Evolutionary conservation across 1,140 invertebrate genomes (phyloP), one percentile per base, ranked within the genome.

Genomic region (Helicoverpa zea): DNA sequence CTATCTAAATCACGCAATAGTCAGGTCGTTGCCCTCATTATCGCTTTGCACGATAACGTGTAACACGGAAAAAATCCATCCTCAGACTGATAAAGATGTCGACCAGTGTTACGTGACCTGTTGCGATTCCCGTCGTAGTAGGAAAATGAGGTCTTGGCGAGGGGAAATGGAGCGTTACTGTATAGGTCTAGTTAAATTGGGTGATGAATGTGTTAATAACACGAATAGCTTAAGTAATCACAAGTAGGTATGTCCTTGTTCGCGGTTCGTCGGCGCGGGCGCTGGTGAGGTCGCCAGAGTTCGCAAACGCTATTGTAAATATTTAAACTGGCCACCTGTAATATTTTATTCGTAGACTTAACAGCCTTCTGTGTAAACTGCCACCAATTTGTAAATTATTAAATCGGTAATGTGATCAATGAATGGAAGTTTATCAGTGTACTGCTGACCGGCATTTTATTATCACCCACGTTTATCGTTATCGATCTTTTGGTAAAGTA

Each of bases 1-100:
- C 68, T 87, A 85, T 87, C 87, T 89, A 86, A 86, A 88, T 90
- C 91, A 93, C 88, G 90, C 88, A 90, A 90, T 84, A 83, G 74
- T 77, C 74, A 85, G 92, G 90, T 93, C 92, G 86, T 89, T 90
- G 91, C 83, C 87, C 92, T 87, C 88, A 89, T 91, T 93, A 94
- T 94, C 92, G 81, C 80, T 83, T 88, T 89, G 88, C 81, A 85
- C 86, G 93, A 93, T 94, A 92, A 90, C 87, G 86, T 88, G 87
- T 81, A 86, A 88, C 81, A 92, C 90, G 92, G 91, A 93, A 94
- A 88, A 93, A 92, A 93, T 87, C 89, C 89, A 89, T 91, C 83
- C 73, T 90, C 84, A 83, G 83, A 80, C 75, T 89, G 90, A 93
- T 93, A 90, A 89, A 86, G 64, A 75, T 72, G 83, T 56, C 64